Evolutionary conservation across 2,113 vertebrate genomes (phyloP), one percentile per base, ranked within the genome.

Genomic region (Gavialis gangeticus): DNA sequence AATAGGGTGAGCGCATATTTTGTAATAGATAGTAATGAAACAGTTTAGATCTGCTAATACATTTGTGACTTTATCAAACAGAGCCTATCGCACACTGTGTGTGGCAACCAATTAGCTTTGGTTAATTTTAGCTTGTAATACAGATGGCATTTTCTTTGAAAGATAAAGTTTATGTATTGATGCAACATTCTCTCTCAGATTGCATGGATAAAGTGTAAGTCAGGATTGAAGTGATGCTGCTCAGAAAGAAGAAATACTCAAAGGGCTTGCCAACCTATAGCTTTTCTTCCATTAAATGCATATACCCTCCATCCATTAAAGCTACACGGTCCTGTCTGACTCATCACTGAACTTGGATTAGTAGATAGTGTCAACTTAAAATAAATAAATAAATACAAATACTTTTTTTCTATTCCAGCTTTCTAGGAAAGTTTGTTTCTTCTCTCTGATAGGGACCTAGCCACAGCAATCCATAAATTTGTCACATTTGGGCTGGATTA

Each of bases 21-120:
- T 66, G 14, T 71, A 34, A 66, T 5, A 27, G 71, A 79, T 58
- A 90, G 69, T 30, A 80, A 82, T 56, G 64, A 78, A 37, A 60
- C n/a, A 92, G 83, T 71, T 80, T 22, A 90, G 85, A 93, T 78
- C 89, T 82, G 4, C 81, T 19, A 60, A 86, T 18, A 58, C 83
- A 54, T 19, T n/a, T 84, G 75, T 82, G 82, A 79, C 83, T 73
- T 63, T 86, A 92, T 15, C 79, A 25, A 22, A 83, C 83, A 91
- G 75, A 90, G 94, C 89, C 64, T 59, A 82, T 69, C 77, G 10
- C 64, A 71, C 93, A 79, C 91, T 75, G 1, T 4, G 58, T 69
- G 87, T 62, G 88, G 27, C 84, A 71, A 10, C 73, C 73, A 91
- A 88, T 95, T 94, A 91, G 88, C 80, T 85, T 66, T 13, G 75